Conservation (phyloP, 2,888 invertebrate species). For the Drosophila siamana region DNA sequence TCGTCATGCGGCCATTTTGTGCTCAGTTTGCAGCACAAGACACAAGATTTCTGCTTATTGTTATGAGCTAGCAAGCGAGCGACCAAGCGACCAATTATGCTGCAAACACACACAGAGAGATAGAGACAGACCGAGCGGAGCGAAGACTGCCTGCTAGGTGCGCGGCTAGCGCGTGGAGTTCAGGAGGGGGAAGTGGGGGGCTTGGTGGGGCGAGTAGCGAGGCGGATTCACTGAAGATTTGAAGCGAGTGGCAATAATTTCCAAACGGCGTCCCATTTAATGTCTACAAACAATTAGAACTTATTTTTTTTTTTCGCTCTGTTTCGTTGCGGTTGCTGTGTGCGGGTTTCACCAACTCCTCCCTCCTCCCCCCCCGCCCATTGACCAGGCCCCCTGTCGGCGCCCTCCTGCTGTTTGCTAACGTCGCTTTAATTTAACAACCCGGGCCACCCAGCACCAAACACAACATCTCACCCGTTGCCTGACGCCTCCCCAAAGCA, state of each 20-base stretch:
- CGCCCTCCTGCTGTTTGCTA: slow-evolving; percentile 21
- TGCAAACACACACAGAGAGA: slow-evolving; percentile 22
- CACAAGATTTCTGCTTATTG: slow-evolving; percentile 71
- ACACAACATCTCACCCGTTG: slow-evolving; percentile 12
- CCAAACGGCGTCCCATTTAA: slow-evolving; percentile 76
- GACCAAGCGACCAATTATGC: slow-evolving; percentile 64
- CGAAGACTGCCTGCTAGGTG: not conserved
- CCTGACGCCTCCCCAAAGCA: slow-evolving; percentile 1
- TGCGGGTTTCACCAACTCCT: slow-evolving; percentile 4
- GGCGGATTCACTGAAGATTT: slow-evolving; percentile 48
- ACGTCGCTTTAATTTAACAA: slow-evolving; percentile 57
- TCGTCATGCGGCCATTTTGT: slow-evolving; percentile 65
- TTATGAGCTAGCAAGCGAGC: slow-evolving; percentile 48
- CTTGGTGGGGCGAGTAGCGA: not conserved
- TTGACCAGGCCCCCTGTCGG: not conserved
- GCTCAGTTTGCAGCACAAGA: slow-evolving; percentile 19
- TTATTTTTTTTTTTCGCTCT: slow-evolving; percentile 38
- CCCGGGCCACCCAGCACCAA: slow-evolving; percentile 7
- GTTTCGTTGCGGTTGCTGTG: slow-evolving; percentile 23
- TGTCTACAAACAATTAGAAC: slow-evolving; percentile 78
- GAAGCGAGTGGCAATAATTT: slow-evolving; percentile 72
- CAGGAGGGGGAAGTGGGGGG: not conserved
- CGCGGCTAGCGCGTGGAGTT: not conserved
- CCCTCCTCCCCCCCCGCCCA: not conserved
- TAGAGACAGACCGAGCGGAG: not conserved